Percentiles rank a stretch among this genome's conserved stretches.
Evolutionary conservation across 2,797 vertebrate species (phyloP).

Genomic region (Lates japonicus): DNA sequence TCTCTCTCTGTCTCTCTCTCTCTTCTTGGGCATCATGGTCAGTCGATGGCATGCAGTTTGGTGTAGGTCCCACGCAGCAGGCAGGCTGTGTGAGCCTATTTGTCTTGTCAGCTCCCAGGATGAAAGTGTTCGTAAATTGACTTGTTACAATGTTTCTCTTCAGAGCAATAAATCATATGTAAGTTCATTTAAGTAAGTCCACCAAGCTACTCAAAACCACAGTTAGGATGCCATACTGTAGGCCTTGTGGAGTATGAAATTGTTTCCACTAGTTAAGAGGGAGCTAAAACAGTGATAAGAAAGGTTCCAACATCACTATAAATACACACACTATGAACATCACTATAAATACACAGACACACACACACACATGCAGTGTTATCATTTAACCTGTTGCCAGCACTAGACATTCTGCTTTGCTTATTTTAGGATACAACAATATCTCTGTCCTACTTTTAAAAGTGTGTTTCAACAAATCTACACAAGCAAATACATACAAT

Average conservation of each 20-base stretch:
- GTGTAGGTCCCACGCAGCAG: constrained; percentile 50
- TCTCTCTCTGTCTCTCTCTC: constrained; percentile 7
- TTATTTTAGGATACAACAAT: constrained; percentile 45
- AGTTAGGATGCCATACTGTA: neutral
- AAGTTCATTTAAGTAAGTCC: too few species aligned
- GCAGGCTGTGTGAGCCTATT: constrained; percentile 55
- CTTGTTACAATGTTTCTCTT: constrained; percentile 16
- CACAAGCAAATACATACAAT: neutral
- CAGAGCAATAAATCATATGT: neutral
- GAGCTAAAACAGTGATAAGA: constrained; percentile 73
- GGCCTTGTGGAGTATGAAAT: constrained; percentile 51
- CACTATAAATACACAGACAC: constrained; percentile 52
- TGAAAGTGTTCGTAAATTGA: constrained; percentile 29
- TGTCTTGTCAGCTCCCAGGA: constrained; percentile 35
- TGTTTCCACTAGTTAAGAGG: constrained; percentile 51
- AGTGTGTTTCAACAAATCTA: constrained; percentile 17
- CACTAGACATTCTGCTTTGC: constrained; percentile 23
- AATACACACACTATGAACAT: constrained; percentile 62
- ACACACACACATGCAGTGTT: constrained; percentile 36
- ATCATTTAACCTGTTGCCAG: constrained; percentile 47
- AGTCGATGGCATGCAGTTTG: constrained; percentile 56
- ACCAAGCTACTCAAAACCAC: neutral
- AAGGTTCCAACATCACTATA: constrained; percentile 67
- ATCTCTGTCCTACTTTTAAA: constrained; percentile 39
- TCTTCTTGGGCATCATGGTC: constrained; percentile 61